A percentile compares a stretch with the other conserved stretches of the same genome.
Evolutionary conservation across 2,113 vertebrate species (phyloP).

Genomic region (Microcebus tavaratra): DNA sequence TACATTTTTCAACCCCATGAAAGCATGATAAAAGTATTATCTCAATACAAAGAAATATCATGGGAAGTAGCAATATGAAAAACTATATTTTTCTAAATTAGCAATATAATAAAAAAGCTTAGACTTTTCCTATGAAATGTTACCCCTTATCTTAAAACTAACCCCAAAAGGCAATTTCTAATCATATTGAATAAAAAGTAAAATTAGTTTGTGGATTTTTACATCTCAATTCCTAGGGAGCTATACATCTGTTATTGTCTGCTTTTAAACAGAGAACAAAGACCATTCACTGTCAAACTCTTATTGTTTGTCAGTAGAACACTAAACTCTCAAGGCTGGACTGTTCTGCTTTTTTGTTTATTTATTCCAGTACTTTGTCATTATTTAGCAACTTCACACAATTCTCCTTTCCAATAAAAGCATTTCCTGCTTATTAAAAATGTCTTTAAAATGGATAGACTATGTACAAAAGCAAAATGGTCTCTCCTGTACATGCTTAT

Average conservation of each 20-base stretch:
- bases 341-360: neutral
- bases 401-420: neutral
- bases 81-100: neutral
- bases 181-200: conserved; percentile 42
- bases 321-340: neutral
- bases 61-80: neutral
- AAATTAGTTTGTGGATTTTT: neutral
- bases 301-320: neutral
- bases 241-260: neutral
- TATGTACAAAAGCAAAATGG: neutral
- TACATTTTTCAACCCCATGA: neutral
- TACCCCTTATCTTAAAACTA: conserved; percentile 15
- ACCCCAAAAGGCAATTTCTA: neutral
- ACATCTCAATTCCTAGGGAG: neutral
- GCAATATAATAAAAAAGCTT: neutral
- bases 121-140: conserved; percentile 19
- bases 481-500: conserved; percentile 17
- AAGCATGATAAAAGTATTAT: neutral
- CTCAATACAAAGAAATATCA: neutral
- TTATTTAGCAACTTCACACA: conserved; percentile 19
- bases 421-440: conserved; percentile 59
- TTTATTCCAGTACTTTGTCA: neutral
- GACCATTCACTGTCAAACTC: neutral
- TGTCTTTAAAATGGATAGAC: conserved; percentile 51
- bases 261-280: conserved; percentile 33